Evolutionary conservation across 2,888 invertebrate genomes (phyloP), one percentile per base, ranked within the genome.

Genomic region (Merodon equestris): DNA sequence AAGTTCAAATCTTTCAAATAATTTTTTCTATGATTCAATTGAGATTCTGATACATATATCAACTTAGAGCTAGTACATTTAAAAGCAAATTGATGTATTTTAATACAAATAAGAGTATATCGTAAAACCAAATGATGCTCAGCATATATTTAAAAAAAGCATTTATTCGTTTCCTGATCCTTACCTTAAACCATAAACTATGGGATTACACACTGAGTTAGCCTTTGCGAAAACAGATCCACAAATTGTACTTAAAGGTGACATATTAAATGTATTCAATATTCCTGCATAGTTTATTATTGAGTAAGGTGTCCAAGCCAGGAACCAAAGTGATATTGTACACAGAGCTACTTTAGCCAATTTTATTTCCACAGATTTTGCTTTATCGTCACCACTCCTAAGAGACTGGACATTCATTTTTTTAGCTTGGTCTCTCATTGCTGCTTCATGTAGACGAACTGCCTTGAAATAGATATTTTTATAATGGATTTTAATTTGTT

Each of bases 271-370:
- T 18, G 89, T 87, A 76, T 89, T 88, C 81, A 91, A 91, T 81
- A 91, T 88, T 51, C 91, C 91, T 57, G 90, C 86, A 82, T 89
- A 90, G 77, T 91, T 91, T 67, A 92, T 90, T 48, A 91, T 84
- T 87, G 92, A 89, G 82, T 92, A 93, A 1, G 92, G 92, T 9
- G 91, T 91, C 93, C 93, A 93, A 13, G 93, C 93, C 83, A 92
- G 87, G 83, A 93, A 90, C 91, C 92, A 93, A 54, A 93, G 85
- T 0, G 91, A 89, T 77, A 93, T 91, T 70, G 93, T 93, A 73
- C 91, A 91, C 82, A 93, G 85, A 7, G 93, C 92, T 38, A 91
- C 91, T 85, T 92, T 92, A 66, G 92, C 92, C 75, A 92, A 83
- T 84, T 91, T 91, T 34, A 90, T 90, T 86, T 92, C 92, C 3